Evolutionary conservation across 2,888 invertebrate species (phyloP).

Genomic region (Taenaris catops): DNA sequence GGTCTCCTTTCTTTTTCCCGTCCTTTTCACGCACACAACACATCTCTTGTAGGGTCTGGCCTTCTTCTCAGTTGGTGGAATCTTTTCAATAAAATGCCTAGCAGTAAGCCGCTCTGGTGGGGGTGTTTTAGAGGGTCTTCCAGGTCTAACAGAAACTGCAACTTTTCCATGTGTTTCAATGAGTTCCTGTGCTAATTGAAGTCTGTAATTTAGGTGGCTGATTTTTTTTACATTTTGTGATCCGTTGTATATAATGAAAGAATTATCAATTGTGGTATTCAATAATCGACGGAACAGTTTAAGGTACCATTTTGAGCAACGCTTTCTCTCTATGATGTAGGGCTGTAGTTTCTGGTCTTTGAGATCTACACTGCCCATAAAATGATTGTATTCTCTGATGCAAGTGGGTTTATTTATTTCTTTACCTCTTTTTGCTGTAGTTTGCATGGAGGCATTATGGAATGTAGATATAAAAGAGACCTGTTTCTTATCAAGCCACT

Average conservation of each 20-base stretch:
- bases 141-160: too few species aligned
- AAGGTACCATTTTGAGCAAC: not conserved
- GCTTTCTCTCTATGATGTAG: not conserved
- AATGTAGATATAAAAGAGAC: not conserved
- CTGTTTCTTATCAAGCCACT: slow-evolving; percentile 1
- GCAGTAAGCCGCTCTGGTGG: too few species aligned
- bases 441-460: not conserved
- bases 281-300: slow-evolving; percentile 3
- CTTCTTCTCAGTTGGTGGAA: too few species aligned
- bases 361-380: slow-evolving; percentile 2
- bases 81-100: too few species aligned
- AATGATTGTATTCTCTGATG: slow-evolving; percentile 1
- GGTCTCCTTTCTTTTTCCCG: too few species aligned
- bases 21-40: too few species aligned
- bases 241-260: not conserved
- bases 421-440: not conserved
- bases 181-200: not conserved
- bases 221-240: too few species aligned
- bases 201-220: too few species aligned
- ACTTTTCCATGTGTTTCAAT: not conserved
- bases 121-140: too few species aligned
- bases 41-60: too few species aligned
- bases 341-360: slow-evolving; percentile 4
- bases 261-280: not conserved
- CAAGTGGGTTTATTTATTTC: not conserved